Conservation (phyloP, 1,140 invertebrate genomes). For the Zaprionus tsacasi region DNA sequence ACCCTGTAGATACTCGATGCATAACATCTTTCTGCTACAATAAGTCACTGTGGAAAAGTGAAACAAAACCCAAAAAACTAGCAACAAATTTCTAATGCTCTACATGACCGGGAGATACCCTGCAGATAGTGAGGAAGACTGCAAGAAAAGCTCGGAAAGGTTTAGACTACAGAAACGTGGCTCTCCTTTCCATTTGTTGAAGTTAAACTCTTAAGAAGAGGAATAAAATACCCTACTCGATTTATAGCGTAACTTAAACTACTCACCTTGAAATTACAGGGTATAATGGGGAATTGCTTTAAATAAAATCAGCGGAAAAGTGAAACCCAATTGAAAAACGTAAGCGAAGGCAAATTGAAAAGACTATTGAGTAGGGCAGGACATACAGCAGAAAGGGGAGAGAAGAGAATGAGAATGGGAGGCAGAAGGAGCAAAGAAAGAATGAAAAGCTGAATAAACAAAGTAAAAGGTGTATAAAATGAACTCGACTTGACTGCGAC, state of each 20-base stretch:
- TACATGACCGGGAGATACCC: background rate
- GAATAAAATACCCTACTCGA: no score
- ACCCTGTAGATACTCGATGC: no score
- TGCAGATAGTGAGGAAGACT: background rate
- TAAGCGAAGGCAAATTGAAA: slow-evolving; percentile 55
- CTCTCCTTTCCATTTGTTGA: no score
- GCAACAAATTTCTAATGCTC: background rate
- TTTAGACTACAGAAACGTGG: no score
- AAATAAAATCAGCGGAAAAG: slow-evolving; percentile 57
- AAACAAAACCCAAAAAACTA: no score
- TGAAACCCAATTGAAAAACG: slow-evolving; percentile 48
- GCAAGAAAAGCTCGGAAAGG: no score
- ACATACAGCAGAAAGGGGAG: no score
- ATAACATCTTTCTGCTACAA: no score
- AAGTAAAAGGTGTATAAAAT: background rate
- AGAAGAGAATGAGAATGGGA: background rate
- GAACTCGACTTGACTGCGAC: background rate
- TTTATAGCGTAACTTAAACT: no score
- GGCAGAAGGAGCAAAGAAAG: background rate
- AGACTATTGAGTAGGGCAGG: slow-evolving; percentile 21
- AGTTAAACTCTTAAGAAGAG: no score
- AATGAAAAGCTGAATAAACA: slow-evolving; percentile 3
- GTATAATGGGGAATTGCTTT: slow-evolving; percentile 30
- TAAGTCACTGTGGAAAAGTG: no score
- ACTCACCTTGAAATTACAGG: background rate